Evolutionary conservation across 1,140 invertebrate genomes (phyloP), one percentile per base, ranked within the genome.

Genomic region (Drosophila sucinea): DNA sequence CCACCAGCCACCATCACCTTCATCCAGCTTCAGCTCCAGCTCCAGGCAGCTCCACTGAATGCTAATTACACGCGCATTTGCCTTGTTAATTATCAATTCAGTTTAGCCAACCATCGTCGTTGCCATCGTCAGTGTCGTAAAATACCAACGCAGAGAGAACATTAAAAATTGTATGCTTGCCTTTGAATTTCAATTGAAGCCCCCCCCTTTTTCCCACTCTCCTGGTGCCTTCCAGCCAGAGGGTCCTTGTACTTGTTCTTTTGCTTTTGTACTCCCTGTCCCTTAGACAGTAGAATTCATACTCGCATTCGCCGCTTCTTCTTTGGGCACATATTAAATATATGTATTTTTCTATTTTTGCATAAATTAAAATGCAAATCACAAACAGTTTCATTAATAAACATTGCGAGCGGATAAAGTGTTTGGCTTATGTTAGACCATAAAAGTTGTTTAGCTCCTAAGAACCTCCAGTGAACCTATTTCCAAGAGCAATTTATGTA

Each of bases 321-420:
- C 66, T 73, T 32, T 66, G 23, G 51, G 73, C 57, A 83, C 66
- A 83, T 68, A 67, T 80, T 74, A 61, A 79, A 71, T 83, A 58
- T 81, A 71, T 83, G 47, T 84, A 77, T 87, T 76, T 87, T 64
- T 89, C 76, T 84, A 72, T 74, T 80, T 89, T 69, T 89, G 84
- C 84, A 89, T 89, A 87, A 87, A 87, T 87, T 89, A 89, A 89
- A 84, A 87, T 87, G 84, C 84, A 87, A 87, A 87, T 87, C 84
- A 84, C 84, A 87, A 87, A 87, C 84, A 72, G 84, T 87, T 87
- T 87, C 84, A 87, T 87, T 87, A 90, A 89, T 87, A 87, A 89
- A 87, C 84, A 87, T 89, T 84, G 84, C 84, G 30, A 79, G 80
- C 62, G 73, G 67, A 74, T 87, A 83, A 83, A 87, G 72, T 89